Evolutionary conservation across 2,113 vertebrate genomes (phyloP), one percentile per base, ranked within the genome.

Genomic region (Chaetodon auriga): DNA sequence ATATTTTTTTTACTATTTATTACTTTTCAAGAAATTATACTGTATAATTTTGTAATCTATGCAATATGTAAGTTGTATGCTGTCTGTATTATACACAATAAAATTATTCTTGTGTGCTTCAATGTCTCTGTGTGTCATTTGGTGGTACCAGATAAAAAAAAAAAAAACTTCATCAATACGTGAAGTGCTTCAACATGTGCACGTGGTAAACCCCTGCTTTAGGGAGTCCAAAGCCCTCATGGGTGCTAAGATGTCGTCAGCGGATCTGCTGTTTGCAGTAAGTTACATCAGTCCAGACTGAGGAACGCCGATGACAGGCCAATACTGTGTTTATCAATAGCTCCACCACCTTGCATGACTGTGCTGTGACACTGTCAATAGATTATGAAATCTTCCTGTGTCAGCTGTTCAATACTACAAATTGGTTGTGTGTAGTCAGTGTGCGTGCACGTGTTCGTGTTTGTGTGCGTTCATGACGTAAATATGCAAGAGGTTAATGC

Each of bases 321-420:
- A 76, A 80, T 86, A 63, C 82, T 48, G 66, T 75, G 81, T 91
- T 90, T 89, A 90, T 92, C 92, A 93, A 91, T 87, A 87, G 54
- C 79, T 58, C 64, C 53, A 81, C 64, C 84, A 80, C 88, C 89
- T 92, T 90, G 74, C 86, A 84, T 90, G 87, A 87, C 87, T 82
- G 78, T 86, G 83, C 86, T 87, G 68, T 87, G 87, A 91, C 88
- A 90, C 84, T 80, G 87, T 88, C 87, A 90, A 93, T 93, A 92
- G 85, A 92, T 89, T 90, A 90, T 86, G 88, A 92, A 93, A 93
- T 91, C 82, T 82, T 63, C 86, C 86, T 83, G 86, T 92, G 93
- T 92, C 94, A 94, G 91, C 91, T 90, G 87, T 89, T 94, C 92
- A 93, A 93, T 94, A 93, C 89, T 91, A 94, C 90, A 95, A 92